Percentiles rank a stretch among this genome's conserved stretches.
Evolutionary conservation across 2,113 vertebrate species (phyloP).

Genomic region (Notothenia coriiceps): DNA sequence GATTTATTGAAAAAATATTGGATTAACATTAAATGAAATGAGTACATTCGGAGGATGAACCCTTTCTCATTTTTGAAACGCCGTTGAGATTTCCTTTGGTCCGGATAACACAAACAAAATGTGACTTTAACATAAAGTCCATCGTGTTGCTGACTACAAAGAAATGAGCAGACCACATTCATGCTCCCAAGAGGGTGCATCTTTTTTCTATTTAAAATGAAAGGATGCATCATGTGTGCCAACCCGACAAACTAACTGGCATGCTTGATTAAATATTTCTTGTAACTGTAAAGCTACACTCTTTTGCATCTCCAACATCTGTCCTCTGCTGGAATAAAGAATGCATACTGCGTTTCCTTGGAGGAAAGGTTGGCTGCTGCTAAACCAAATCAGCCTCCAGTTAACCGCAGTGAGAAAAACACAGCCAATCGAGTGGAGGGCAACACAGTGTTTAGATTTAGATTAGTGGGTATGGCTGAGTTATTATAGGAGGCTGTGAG

Average conservation of each 20-base stretch:
- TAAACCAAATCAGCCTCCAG: conserved; percentile 22
- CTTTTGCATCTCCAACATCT: not conserved
- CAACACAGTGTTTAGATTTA: conserved; percentile 24
- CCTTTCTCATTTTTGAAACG: too few species aligned
- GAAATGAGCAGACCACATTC: too few species aligned
- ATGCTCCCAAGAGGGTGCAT: not conserved
- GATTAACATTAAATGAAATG: too few species aligned
- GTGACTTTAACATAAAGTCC: not conserved
- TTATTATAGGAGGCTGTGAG: conserved; percentile 32
- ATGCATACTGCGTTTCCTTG: not conserved
- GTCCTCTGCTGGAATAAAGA: conserved; percentile 8
- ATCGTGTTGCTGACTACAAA: too few species aligned
- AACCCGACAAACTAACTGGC: not conserved
- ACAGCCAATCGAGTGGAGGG: conserved; percentile 33
- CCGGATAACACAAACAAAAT: not conserved
- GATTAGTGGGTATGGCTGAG: conserved; percentile 23
- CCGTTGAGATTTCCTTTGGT: not conserved
- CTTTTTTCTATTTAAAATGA: not conserved
- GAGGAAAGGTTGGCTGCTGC: conserved; percentile 19
- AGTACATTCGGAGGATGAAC: not conserved
- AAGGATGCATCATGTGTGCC: not conserved
- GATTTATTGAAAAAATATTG: not conserved
- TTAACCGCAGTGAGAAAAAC: conserved; percentile 17
- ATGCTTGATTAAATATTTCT: not conserved
- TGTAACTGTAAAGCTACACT: not conserved